Conservation (phyloP, 2,888 invertebrate species). For the Morpho achilles region DNA sequence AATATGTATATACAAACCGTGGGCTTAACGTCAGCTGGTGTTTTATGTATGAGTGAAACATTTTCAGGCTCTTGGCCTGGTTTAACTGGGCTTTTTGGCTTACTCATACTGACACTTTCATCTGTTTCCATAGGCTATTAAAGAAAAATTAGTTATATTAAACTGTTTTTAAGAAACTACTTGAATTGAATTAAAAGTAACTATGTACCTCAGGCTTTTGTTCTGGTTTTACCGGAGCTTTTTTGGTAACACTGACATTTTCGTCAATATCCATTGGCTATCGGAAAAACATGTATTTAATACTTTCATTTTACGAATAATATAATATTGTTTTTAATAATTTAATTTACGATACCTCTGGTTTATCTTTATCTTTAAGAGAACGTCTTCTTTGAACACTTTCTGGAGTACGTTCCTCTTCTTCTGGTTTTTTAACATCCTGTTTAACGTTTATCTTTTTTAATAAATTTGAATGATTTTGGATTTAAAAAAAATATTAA, state of each 20-base stretch:
- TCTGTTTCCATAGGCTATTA: slow-evolving; percentile 68
- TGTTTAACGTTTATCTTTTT: slow-evolving; percentile 19
- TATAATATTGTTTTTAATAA: background rate
- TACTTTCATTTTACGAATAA: slow-evolving; percentile 19
- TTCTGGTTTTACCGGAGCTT: slow-evolving; percentile 2
- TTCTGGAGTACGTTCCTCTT: slow-evolving; percentile 43
- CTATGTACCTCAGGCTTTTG: slow-evolving; percentile 21
- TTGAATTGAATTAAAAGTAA: background rate
- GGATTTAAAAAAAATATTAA: background rate
- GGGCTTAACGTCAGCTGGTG: slow-evolving; percentile 65
- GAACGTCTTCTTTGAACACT: slow-evolving; percentile 64
- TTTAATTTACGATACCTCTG: slow-evolving; percentile 18
- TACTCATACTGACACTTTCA: slow-evolving; percentile 64
- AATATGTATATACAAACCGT: slow-evolving; percentile 57
- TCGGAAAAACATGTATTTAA: slow-evolving; percentile 10
- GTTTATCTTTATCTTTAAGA: slow-evolving; percentile 64
- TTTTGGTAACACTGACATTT: slow-evolving; percentile 6
- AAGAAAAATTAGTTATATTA: slow-evolving; percentile 1
- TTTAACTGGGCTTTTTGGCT: slow-evolving; percentile 59
- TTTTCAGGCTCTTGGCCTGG: slow-evolving; percentile 67
- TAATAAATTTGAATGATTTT: background rate
- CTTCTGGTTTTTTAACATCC: slow-evolving; percentile 36
- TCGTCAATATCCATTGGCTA: slow-evolving; percentile 57
- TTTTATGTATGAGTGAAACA: slow-evolving; percentile 71
- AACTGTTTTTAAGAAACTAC: background rate